Evolutionary conservation across 2,888 invertebrate genomes (phyloP).

Genomic region (Tenthredo notha): DNA sequence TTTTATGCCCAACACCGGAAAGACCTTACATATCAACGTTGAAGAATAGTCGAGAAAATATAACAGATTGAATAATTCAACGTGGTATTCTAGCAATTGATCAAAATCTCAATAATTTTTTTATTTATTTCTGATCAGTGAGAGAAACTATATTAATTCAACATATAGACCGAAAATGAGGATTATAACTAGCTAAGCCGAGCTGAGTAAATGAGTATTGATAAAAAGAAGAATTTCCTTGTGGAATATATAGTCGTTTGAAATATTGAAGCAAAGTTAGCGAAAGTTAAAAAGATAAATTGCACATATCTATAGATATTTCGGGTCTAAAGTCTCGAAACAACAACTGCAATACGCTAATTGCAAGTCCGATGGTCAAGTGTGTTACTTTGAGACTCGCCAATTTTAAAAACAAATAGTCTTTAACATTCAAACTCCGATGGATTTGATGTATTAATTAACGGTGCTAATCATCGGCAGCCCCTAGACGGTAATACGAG

Average conservation of each 20-base stretch:
- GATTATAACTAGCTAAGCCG: not conserved
- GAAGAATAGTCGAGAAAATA: slow-evolving; percentile 56
- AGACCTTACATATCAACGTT: slow-evolving; percentile 77
- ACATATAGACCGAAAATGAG: not conserved
- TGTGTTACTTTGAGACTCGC: not conserved
- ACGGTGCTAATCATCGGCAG: not conserved
- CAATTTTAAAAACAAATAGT: not conserved
- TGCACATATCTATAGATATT: not conserved
- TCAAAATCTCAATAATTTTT: not conserved
- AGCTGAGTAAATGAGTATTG: not conserved
- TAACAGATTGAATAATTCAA: not conserved
- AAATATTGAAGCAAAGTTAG: not conserved
- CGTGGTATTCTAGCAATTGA: not conserved
- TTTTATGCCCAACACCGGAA: slow-evolving; percentile 79
- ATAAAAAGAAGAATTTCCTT: not conserved
- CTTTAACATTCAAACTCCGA: not conserved
- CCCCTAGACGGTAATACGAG: not conserved
- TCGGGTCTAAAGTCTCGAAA: not conserved
- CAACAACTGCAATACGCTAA: not conserved
- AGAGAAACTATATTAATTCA: not conserved
- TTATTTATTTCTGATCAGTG: not conserved
- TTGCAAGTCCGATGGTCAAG: not conserved
- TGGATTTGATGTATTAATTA: not conserved
- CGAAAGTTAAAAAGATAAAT: not conserved
- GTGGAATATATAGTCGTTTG: not conserved